phyloP scores from a whole-genome alignment of 2,888 invertebrate genomes.

The Capitulum mitella region DNA sequence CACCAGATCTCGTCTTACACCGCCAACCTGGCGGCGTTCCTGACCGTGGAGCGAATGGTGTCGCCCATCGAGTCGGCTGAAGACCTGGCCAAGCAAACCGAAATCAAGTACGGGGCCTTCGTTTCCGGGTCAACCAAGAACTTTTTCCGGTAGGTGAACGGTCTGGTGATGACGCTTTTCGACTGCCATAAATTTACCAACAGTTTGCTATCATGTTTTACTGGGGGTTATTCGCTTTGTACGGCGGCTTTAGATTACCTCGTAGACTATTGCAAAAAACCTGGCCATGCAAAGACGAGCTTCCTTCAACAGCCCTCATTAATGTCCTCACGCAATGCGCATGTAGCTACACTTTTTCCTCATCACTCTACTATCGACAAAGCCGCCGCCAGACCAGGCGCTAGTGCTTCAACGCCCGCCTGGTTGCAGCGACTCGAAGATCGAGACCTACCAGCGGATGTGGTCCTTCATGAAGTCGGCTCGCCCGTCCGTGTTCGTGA shows the following conservation, averaged over 20 bases:
- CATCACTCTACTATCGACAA: too few species aligned
- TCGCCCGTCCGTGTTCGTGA: conserved; percentile 76
- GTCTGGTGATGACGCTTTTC: too few species aligned
- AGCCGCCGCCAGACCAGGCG: too few species aligned
- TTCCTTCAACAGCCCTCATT: too few species aligned
- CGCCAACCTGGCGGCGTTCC: conserved; percentile 84
- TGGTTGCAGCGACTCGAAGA: conserved; percentile 66
- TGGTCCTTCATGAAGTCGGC: conserved; percentile 91
- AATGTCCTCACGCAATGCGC: too few species aligned
- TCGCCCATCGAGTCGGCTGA: conserved; percentile 92
- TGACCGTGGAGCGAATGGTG: conserved; percentile 81
- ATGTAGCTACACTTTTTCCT: too few species aligned
- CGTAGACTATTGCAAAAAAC: too few species aligned
- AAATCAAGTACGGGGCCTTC: conserved; percentile 92
- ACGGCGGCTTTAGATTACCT: too few species aligned
- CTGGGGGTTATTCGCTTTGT: too few species aligned
- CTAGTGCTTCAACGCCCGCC: neutral
- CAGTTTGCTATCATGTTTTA: too few species aligned
- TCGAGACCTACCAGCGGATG: conserved; percentile 88
- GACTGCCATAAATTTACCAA: too few species aligned
- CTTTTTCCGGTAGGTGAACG: conserved; percentile 63
- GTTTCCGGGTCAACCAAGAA: conserved; percentile 85
- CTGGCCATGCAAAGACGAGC: too few species aligned
- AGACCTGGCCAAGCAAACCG: conserved; percentile 90
- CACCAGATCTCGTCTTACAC: conserved; percentile 71